Conservation (phyloP, 2,888 invertebrate species). For the Tenthredo scrophulariae region DNA sequence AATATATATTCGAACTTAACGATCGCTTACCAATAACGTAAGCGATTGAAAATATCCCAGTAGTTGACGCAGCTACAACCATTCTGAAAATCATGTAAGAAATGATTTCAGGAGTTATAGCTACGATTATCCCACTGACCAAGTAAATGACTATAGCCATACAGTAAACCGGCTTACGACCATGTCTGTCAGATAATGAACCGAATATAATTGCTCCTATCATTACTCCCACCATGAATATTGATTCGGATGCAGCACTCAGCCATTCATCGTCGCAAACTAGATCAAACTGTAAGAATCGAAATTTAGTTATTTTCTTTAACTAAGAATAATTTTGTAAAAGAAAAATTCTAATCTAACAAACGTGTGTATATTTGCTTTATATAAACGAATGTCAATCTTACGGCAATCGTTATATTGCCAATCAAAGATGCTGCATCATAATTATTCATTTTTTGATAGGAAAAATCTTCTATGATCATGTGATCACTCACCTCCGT, state of each 20-base stretch:
- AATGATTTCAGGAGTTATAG: conserved; percentile 85
- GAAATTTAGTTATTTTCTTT: neutral
- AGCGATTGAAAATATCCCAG: conserved; percentile 88
- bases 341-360: neutral
- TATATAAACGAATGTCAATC: neutral
- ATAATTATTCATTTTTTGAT: neutral
- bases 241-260: conserved; percentile 83
- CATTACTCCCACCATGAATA: conserved; percentile 87
- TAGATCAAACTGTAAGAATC: conserved; percentile 81
- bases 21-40: conserved; percentile 86
- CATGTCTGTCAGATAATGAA: conserved; percentile 86
- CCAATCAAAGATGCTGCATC: too few relatives aligned
- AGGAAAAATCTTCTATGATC: neutral
- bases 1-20: neutral
- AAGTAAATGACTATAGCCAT: conserved; percentile 86
- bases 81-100: conserved; percentile 85
- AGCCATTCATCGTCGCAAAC: conserved; percentile 84
- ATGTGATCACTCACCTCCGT: conserved; percentile 80
- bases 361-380: neutral
- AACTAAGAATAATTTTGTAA: neutral
- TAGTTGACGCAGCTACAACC: conserved; percentile 87
- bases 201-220: conserved; percentile 87
- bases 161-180: conserved; percentile 87
- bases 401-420: too few relatives aligned
- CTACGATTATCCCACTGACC: conserved; percentile 84